Conservation (phyloP, 2,797 vertebrate species). For the Staurois parvus region DNA sequence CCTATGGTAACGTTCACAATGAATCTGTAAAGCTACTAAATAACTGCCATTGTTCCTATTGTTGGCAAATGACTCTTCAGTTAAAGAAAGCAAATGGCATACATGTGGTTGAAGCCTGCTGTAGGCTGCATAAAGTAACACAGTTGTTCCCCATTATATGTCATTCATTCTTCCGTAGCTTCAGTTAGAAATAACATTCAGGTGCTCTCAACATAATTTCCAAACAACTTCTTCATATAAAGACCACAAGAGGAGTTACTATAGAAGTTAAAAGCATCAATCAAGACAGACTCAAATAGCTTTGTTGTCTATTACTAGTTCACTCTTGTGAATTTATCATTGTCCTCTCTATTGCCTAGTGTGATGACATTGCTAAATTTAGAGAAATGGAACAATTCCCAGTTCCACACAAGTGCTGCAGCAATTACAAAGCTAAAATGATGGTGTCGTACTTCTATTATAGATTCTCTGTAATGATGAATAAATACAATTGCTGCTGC, state of each 20-base stretch:
- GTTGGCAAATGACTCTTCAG: conserved; percentile 16
- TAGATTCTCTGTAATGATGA: background rate
- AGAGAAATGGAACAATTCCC: background rate
- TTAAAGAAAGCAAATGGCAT: background rate
- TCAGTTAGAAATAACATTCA: conserved; percentile 14
- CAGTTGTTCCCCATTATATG: conserved; percentile 24
- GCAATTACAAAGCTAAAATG: background rate
- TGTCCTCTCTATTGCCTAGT: background rate
- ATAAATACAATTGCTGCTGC: background rate
- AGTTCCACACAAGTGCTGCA: background rate
- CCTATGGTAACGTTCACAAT: conserved; percentile 15
- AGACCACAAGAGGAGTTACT: conserved; percentile 2
- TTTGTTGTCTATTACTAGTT: background rate
- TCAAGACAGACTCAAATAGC: conserved; percentile 2
- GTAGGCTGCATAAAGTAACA: background rate
- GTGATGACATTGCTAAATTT: conserved; percentile 23
- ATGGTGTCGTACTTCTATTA: background rate
- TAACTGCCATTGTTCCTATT: conserved; percentile 23
- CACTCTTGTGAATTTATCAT: background rate
- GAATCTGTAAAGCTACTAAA: background rate
- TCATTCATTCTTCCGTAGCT: conserved; percentile 39
- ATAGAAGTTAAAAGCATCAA: background rate
- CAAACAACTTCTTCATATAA: conserved; percentile 17
- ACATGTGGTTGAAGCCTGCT: background rate
- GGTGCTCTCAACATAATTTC: conserved; percentile 1